Evolutionary conservation across 2,888 invertebrate genomes (phyloP).

Genomic region (Sesamia inferens): DNA sequence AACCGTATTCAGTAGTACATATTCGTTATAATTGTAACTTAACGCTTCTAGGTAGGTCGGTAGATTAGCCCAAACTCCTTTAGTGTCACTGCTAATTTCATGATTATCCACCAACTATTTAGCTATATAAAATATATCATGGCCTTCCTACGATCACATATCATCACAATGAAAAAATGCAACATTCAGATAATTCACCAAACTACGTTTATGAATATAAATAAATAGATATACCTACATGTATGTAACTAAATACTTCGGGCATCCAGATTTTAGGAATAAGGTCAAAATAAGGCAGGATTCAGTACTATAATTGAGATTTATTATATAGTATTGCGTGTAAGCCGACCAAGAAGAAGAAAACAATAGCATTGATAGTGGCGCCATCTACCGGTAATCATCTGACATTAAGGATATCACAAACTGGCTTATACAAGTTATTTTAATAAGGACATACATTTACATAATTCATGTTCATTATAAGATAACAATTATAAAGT

Average conservation of each 20-base stretch:
- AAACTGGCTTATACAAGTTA: too few species aligned
- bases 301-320: too few species aligned
- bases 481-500: neutral
- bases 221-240: neutral
- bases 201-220: neutral
- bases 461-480: neutral
- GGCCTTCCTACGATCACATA: neutral
- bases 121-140: neutral
- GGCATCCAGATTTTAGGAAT: neutral
- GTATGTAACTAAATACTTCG: neutral
- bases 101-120: conserved; percentile 4
- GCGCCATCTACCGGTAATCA: too few species aligned
- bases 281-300: too few species aligned
- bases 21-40: neutral
- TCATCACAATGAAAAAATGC: neutral
- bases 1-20: neutral
- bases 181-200: neutral
- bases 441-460: too few species aligned
- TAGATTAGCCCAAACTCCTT: neutral
- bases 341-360: too few species aligned
- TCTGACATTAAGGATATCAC: too few species aligned
- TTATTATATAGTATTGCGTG: too few species aligned
- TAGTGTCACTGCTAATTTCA: conserved; percentile 21
- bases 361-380: too few species aligned
- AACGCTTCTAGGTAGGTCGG: neutral